phyloP scores from a whole-genome alignment of 2,797 vertebrate genomes.

The Monodelphis domestica region DNA sequence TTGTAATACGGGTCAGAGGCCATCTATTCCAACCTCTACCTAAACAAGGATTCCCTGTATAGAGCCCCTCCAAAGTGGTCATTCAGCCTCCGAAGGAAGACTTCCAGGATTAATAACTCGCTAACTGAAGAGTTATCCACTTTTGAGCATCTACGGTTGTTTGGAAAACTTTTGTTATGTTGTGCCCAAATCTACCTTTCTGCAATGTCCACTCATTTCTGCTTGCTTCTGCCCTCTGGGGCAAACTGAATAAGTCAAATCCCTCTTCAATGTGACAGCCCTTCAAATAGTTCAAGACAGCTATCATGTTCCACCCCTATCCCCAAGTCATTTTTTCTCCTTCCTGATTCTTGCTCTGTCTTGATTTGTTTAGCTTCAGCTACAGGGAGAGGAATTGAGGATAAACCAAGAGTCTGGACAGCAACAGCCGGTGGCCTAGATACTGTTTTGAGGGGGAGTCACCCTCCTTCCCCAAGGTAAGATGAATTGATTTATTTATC shows the following conservation, averaged over 20 bases:
- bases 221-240: background rate
- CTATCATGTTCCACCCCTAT: background rate
- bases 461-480: rapidly evolving
- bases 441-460: background rate
- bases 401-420: background rate
- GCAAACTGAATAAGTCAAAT: background rate
- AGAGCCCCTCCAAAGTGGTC: background rate
- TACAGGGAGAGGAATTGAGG: background rate
- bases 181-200: background rate
- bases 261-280: background rate
- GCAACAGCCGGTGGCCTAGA: background rate
- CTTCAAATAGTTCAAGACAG: background rate
- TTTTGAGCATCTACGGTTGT: background rate
- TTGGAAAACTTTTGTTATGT: background rate
- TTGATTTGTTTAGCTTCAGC: background rate
- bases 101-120: background rate
- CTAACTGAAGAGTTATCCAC: background rate
- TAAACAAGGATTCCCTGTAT: background rate
- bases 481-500: background rate
- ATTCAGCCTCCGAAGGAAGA: background rate
- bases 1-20: background rate
- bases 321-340: background rate
- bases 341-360: background rate
- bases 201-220: background rate
- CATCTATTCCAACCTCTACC: background rate